phyloP scores from a whole-genome alignment of 1,140 invertebrate species.

The Drosophila ananassae region DNA sequence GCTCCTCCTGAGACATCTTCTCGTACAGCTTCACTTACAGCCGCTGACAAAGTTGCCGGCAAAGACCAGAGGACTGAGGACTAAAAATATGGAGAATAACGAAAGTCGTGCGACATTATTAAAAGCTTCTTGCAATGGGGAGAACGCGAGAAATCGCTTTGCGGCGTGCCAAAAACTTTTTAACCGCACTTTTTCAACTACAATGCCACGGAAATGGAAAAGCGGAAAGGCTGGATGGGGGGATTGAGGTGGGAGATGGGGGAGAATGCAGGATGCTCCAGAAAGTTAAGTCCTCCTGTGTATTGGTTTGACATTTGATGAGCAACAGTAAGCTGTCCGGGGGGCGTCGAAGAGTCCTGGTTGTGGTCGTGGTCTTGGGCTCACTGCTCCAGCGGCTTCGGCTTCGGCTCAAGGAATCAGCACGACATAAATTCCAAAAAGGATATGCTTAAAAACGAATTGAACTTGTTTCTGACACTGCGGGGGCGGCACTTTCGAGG shows the following conservation, averaged over 20 bases:
- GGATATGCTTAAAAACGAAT: constrained; percentile 78
- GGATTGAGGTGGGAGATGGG: background rate
- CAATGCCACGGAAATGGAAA: constrained; percentile 74
- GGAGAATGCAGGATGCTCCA: constrained; percentile 15
- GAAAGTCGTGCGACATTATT: constrained; percentile 63
- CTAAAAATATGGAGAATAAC: constrained; percentile 9
- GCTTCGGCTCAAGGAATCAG: constrained; percentile 1
- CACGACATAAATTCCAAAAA: constrained; percentile 56
- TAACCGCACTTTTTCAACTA: constrained; percentile 74
- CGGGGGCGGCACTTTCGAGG: constrained; percentile 10
- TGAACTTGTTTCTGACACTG: constrained; percentile 65
- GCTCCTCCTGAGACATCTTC: background rate
- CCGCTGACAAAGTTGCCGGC: constrained; percentile 42
- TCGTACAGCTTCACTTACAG: background rate
- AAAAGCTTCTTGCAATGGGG: constrained; percentile 57
- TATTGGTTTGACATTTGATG: constrained; percentile 82
- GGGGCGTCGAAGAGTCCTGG: background rate
- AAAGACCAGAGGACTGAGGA: background rate
- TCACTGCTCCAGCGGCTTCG: background rate
- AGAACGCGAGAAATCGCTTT: constrained; percentile 75
- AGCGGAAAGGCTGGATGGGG: constrained; percentile 26
- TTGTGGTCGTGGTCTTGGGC: background rate
- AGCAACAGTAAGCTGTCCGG: constrained; percentile 59
- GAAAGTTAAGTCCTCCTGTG: constrained; percentile 77
- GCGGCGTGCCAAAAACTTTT: constrained; percentile 72